These are phyloP conservation scores for Orycteropus afer DNA, from an alignment of 2,113 vertebrate genomes.

Conservation along the genomic window DNA sequence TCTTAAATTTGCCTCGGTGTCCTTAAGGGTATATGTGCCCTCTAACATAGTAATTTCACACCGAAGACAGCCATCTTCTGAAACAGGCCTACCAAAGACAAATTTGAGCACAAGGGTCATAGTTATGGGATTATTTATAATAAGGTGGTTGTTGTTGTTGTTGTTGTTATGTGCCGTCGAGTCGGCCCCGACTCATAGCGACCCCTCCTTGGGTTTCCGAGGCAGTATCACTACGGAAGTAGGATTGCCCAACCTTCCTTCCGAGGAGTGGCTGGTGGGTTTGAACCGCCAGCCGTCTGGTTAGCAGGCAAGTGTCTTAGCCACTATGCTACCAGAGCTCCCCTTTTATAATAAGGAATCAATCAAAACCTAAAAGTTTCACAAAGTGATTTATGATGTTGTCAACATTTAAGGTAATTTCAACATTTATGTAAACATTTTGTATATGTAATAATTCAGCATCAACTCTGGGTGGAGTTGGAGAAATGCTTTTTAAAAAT, in stretches of 20 bases:
- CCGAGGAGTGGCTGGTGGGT: too few species aligned
- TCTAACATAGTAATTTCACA: constrained; percentile 4
- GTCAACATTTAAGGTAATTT: constrained; percentile 12
- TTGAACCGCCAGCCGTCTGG: too few species aligned
- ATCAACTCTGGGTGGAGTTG: neutral
- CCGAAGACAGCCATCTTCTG: neutral
- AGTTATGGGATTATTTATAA: constrained; percentile 37
- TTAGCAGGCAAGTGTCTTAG: too few species aligned
- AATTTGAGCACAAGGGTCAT: neutral
- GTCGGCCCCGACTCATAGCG: too few species aligned
- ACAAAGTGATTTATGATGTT: neutral
- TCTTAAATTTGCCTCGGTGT: constrained; percentile 23
- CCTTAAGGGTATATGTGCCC: neutral
- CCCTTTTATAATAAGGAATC: too few species aligned
- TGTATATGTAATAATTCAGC: neutral
- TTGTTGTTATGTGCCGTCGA: too few species aligned
- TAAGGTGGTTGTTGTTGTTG: too few species aligned
- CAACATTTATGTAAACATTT: neutral
- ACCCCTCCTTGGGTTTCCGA: too few species aligned
- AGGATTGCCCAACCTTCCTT: too few species aligned
- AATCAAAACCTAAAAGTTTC: neutral
- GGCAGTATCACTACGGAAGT: too few species aligned
- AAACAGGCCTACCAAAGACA: neutral
- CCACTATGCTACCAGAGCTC: too few species aligned
- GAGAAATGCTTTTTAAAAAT: neutral